Evolutionary conservation across 92 coral and sea anemone genomes (phyloP), one percentile per base, ranked within the genome.

Genomic region (Parazoanthus atlanticus): DNA sequence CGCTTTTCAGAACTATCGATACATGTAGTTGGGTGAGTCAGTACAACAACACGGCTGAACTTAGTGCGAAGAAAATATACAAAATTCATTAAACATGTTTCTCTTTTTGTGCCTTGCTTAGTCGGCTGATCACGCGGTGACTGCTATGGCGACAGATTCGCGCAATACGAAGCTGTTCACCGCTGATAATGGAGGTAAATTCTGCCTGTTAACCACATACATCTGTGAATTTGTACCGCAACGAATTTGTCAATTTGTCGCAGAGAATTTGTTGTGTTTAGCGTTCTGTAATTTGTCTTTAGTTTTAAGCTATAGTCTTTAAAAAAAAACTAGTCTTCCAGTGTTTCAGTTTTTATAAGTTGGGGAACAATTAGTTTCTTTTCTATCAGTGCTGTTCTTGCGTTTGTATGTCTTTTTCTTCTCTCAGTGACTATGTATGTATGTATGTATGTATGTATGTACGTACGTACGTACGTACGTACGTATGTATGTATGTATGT

Each of bases 131-230:
- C 81, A 89, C 81, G 95, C 92, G 29, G 92, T 97, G 54, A 94
- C 95, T 5, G 85, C 96, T 49, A 93, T 97, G 98, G 89, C 95
- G 5, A 93, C 98, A 31, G 97, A 94, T 67, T 81, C 84, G 49
- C 94, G 89, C 49, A 94, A 94, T 88, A 93, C 98, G 82, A 88
- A 89, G 75, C 91, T 97, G 16, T 81, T 97, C 33, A 97, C 99
- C 10, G 96, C 98, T 81, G 99, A 97, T 82, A 91, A 88, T 54
- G 93, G 90, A 87, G 99, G 99, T 97, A 76, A 29, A 36, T 12
- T 43, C 26, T 12, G 41, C 13, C 80, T 30, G 52, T 75, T 12
- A 13, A 15, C 21, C 19, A 2, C 19, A 15, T 52, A 2, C 21
- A 52, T 52, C 58, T 52, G 58, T 52, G 58, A 52, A 13, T 52